Evolutionary conservation across 2,113 vertebrate genomes (phyloP).

Genomic region (Cyrtonyx montezumae): DNA sequence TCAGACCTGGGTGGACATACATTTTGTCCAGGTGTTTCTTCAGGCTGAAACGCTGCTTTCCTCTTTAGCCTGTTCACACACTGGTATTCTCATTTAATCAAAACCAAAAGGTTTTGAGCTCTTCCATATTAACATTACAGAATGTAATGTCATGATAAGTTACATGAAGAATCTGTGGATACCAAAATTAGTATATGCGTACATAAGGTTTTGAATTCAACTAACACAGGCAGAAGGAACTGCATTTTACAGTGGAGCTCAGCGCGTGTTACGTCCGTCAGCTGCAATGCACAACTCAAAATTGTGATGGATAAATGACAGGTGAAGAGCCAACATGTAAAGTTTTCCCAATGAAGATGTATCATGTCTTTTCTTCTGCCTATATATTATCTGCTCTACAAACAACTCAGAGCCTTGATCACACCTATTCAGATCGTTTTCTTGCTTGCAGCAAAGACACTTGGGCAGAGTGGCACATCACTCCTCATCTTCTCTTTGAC

Average conservation of each 20-base stretch:
- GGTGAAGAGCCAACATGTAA: not conserved
- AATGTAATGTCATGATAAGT: not conserved
- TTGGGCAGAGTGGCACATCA: not conserved
- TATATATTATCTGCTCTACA: not conserved
- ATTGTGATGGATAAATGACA: constrained; percentile 2
- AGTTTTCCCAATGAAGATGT: not conserved
- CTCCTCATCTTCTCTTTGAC: not conserved
- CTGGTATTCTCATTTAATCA: not conserved
- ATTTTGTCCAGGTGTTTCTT: not conserved
- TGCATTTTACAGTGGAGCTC: not conserved
- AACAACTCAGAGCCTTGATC: not conserved
- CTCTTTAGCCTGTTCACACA: not conserved
- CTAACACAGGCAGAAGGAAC: not conserved
- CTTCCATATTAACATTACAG: constrained; percentile 1
- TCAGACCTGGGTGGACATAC: too few relatives aligned
- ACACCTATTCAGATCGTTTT: not conserved
- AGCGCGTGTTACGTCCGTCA: not conserved
- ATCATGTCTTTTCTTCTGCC: not conserved
- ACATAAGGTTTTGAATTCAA: not conserved
- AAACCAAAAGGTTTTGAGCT: not conserved
- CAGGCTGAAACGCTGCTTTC: not conserved
- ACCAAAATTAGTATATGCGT: constrained; percentile 9
- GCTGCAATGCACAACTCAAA: not conserved
- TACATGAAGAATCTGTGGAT: not conserved
- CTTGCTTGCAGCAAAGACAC: not conserved